A percentile compares a stretch with the other conserved stretches of the same genome.
phyloP scores from a whole-genome alignment of 2,797 vertebrate species.

The Craterocephalus amniculus region DNA sequence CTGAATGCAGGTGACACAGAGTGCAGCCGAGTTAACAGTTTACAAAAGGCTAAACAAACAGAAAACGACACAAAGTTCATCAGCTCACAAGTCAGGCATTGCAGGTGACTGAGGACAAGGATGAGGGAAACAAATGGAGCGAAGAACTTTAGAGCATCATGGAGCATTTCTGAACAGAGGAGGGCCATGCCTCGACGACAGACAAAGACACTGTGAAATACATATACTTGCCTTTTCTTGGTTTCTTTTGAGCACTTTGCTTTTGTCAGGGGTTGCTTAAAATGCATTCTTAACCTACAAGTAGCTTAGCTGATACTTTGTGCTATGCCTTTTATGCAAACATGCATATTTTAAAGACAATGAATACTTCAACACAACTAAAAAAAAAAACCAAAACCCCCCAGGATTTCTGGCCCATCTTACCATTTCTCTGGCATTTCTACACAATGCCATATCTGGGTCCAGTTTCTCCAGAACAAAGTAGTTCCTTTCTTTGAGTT shows the following conservation, averaged over 20 bases:
- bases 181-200: slow-evolving; percentile 76
- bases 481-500: slow-evolving; percentile 93
- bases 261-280: slow-evolving; percentile 73
- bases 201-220: slow-evolving; percentile 61
- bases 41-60: slow-evolving; percentile 30
- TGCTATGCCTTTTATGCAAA: neutral
- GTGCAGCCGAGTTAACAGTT: slow-evolving; percentile 43
- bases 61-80: slow-evolving; percentile 28
- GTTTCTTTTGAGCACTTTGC: slow-evolving; percentile 79
- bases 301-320: neutral
- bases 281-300: slow-evolving; percentile 46
- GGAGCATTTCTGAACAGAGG: slow-evolving; percentile 58
- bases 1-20: slow-evolving; percentile 64
- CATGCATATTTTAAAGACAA: neutral
- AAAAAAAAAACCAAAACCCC: neutral
- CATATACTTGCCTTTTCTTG: slow-evolving; percentile 89
- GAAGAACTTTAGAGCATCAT: slow-evolving; percentile 49
- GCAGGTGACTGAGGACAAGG: slow-evolving; percentile 65
- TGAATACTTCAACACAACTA: neutral
- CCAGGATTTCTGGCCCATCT: slow-evolving; percentile 54
- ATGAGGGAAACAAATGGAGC: slow-evolving; percentile 56
- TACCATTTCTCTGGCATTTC: slow-evolving; percentile 94
- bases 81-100: slow-evolving; percentile 63
- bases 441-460: slow-evolving; percentile 96
- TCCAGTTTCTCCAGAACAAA: slow-evolving; percentile 95